phyloP scores from a whole-genome alignment of 2,113 vertebrate species.

The Psittacara wagleri region DNA sequence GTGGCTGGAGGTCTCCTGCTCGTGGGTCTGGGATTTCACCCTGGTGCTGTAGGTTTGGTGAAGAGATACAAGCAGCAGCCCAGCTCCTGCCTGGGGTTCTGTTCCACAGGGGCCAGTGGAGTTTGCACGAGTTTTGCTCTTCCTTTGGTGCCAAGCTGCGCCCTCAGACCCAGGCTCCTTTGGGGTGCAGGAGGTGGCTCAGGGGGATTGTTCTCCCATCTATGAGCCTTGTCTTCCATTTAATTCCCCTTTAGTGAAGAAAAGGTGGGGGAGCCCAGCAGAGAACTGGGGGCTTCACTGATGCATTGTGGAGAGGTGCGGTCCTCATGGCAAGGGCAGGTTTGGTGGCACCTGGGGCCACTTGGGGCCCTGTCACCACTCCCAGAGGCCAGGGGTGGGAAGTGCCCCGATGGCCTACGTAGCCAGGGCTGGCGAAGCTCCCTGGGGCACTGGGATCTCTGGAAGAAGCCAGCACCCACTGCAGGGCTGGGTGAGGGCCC shows the following conservation, averaged over 20 bases:
- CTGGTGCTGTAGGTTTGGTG: background rate
- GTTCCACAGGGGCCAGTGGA: rapidly evolving
- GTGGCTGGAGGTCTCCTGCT: background rate
- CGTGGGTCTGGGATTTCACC: rapidly evolving
- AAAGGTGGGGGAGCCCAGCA: rapidly evolving
- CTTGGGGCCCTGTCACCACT: background rate
- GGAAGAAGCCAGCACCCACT: background rate
- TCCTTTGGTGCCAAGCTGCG: rapidly evolving
- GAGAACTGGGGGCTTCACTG: rapidly evolving
- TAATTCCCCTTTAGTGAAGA: background rate
- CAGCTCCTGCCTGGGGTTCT: background rate
- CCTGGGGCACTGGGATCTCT: rapidly evolving
- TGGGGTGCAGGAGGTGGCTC: background rate
- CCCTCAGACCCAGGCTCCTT: rapidly evolving
- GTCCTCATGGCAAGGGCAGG: rapidly evolving
- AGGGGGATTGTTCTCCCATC: rapidly evolving
- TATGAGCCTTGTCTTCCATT: background rate
- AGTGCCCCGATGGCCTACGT: rapidly evolving
- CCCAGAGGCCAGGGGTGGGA: background rate
- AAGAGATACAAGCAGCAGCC: too few relatives aligned
- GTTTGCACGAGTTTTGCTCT: background rate
- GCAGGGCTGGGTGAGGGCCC: background rate
- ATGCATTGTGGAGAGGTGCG: rapidly evolving
- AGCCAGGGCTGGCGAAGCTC: background rate
- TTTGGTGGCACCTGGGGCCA: rapidly evolving